Evolutionary conservation across 2,888 invertebrate species (phyloP).

Genomic region (Hedya salicella): DNA sequence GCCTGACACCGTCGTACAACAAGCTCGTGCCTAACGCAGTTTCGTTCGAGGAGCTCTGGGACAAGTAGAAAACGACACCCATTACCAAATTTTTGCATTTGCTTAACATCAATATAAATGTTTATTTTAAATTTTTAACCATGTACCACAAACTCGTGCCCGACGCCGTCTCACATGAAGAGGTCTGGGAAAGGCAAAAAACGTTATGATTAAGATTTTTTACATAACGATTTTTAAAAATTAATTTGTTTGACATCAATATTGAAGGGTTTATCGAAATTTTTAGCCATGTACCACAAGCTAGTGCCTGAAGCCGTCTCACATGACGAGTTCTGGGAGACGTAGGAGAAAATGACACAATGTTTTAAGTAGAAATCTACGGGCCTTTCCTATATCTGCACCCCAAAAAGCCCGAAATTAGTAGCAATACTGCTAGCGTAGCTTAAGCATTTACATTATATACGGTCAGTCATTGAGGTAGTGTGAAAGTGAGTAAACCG

Average conservation of each 20-base stretch:
- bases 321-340: constrained; percentile 92
- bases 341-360: constrained; percentile 68
- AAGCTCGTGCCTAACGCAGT: constrained; percentile 90
- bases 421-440: constrained; percentile 4
- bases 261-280: constrained; percentile 86
- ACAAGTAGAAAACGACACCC: constrained; percentile 83
- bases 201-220: not conserved
- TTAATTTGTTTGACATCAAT: constrained; percentile 90
- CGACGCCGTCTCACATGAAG: constrained; percentile 87
- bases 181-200: constrained; percentile 91
- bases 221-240: constrained; percentile 86
- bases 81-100: too few relatives aligned
- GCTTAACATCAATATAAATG: too few relatives aligned
- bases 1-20: constrained; percentile 86
- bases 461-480: too few relatives aligned
- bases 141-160: constrained; percentile 89
- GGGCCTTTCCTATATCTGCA: too few relatives aligned
- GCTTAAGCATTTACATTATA: too few relatives aligned
- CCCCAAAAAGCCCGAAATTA: not conserved
- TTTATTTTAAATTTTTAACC: too few relatives aligned
- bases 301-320: constrained; percentile 90
- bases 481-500: too few relatives aligned
- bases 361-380: too few relatives aligned
- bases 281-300: constrained; percentile 86
- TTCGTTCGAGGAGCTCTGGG: constrained; percentile 92